These are phyloP conservation scores for Sebastes nivosus DNA, from an alignment of 2,797 vertebrate genomes.

Conservation along the genomic window DNA sequence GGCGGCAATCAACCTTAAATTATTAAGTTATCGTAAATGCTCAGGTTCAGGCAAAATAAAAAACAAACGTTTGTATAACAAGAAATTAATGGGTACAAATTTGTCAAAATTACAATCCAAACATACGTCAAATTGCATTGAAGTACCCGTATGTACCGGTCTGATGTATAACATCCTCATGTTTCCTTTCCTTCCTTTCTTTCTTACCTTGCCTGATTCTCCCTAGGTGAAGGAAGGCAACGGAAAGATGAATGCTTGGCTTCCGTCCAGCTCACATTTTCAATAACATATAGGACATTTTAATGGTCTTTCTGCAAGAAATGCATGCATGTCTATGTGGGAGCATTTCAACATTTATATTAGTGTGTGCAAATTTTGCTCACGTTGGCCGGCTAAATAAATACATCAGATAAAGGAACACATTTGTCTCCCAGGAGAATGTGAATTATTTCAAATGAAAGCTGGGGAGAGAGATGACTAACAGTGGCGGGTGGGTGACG, in stretches of 20 bases:
- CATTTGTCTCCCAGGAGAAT: slow-evolving; percentile 62
- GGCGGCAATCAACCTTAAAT: no score
- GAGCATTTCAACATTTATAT: slow-evolving; percentile 1
- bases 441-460: slow-evolving; percentile 71
- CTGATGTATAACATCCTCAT: neutral
- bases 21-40: no score
- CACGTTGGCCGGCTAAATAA: slow-evolving; percentile 54
- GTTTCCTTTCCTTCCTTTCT: neutral
- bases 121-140: no score
- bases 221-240: slow-evolving; percentile 6
- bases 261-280: slow-evolving; percentile 49
- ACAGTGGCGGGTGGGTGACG: slow-evolving; percentile 30
- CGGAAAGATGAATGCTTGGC: slow-evolving; percentile 28
- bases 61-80: no score
- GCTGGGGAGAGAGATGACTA: slow-evolving; percentile 53
- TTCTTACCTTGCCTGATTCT: slow-evolving; percentile 3
- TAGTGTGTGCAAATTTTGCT: neutral
- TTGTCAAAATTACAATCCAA: no score
- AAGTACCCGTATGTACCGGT: no score
- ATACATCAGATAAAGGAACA: slow-evolving; percentile 64
- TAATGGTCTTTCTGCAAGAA: slow-evolving; percentile 26
- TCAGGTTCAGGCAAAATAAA: no score
- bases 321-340: neutral
- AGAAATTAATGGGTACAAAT: no score
- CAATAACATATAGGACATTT: slow-evolving; percentile 46